phyloP scores from a whole-genome alignment of 2,797 vertebrate genomes.

The Sebastes vulpes region DNA sequence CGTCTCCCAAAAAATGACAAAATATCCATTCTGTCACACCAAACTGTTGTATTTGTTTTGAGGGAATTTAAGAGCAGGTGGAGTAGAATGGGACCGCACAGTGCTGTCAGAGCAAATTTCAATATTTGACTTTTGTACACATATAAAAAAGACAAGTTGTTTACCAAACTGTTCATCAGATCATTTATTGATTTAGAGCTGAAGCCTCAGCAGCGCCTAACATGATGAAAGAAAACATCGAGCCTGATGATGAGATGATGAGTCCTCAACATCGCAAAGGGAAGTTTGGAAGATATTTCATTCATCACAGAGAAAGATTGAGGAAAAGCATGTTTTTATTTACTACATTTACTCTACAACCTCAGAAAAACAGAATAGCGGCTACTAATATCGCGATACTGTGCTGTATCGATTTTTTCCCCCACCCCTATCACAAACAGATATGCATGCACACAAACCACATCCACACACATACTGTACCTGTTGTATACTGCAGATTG shows the following conservation, averaged over 20 bases:
- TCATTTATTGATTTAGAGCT: conserved; percentile 33
- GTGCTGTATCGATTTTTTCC: too few relatives aligned
- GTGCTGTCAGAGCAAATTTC: too few relatives aligned
- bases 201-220: conserved; percentile 10
- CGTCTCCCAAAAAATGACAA: not conserved
- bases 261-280: not conserved
- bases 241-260: not conserved
- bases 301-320: not conserved
- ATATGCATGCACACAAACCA: not conserved
- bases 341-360: too few relatives aligned
- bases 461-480: not conserved
- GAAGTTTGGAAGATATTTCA: not conserved
- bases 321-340: not conserved
- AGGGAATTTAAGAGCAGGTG: conserved; percentile 7
- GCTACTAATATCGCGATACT: too few relatives aligned
- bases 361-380: too few relatives aligned
- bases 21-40: not conserved
- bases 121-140: not conserved
- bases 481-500: not conserved
- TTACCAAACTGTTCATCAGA: conserved; percentile 13
- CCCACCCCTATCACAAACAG: not conserved
- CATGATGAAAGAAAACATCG: conserved; percentile 10
- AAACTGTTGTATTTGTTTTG: not conserved
- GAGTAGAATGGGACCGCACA: not conserved
- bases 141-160: conserved; percentile 21